phyloP scores from a whole-genome alignment of 2,113 vertebrate genomes.

The Colius striatus region DNA sequence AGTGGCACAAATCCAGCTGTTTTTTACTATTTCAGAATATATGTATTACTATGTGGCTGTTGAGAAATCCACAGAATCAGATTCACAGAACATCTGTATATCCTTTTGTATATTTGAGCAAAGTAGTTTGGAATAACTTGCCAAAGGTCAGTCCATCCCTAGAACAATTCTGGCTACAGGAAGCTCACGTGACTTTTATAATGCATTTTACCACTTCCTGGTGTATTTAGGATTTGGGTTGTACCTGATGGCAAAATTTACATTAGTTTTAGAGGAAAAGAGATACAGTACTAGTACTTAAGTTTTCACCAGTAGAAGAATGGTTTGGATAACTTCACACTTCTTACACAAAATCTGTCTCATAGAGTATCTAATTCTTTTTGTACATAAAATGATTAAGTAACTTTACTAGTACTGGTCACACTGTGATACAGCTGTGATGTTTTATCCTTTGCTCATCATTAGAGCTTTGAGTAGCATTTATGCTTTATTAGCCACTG shows the following conservation, averaged over 20 bases:
- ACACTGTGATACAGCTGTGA: neutral
- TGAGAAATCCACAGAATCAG: neutral
- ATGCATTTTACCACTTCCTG: neutral
- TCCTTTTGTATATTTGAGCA: neutral
- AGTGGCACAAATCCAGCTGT: neutral
- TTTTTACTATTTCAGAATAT: neutral
- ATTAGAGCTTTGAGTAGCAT: neutral
- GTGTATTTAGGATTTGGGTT: neutral
- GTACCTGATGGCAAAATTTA: neutral
- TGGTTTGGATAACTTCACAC: neutral
- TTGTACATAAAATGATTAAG: neutral
- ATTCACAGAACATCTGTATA: neutral
- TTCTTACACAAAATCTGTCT: neutral
- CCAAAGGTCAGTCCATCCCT: neutral
- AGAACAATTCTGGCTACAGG: neutral
- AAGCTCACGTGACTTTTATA: neutral
- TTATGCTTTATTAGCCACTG: neutral
- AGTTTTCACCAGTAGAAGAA: neutral
- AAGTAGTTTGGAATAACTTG: neutral
- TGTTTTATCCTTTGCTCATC: neutral
- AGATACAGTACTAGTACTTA: neutral
- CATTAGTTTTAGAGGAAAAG: neutral
- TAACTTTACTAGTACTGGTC: neutral
- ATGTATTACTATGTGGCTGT: neutral
- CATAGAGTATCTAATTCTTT: neutral